Conservation (phyloP, 1,140 invertebrate genomes). For the Campoletis sonorensis region DNA sequence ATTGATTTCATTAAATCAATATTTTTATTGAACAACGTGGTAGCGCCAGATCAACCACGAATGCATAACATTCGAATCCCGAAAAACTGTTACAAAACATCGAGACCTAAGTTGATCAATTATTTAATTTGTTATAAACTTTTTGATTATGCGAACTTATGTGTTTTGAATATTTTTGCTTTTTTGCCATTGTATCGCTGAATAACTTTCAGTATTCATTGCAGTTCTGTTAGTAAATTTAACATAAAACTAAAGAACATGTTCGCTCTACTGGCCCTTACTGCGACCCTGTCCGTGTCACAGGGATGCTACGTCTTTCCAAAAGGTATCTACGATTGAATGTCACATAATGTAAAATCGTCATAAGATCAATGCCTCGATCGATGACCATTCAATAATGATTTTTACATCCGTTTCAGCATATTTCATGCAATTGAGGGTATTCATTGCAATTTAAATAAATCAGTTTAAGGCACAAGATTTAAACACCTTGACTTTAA, state of each 20-base stretch:
- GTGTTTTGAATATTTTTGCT: neutral
- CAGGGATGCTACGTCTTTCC: conserved; percentile 72
- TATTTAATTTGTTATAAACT: too few relatives aligned
- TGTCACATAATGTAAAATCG: neutral
- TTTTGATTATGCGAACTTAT: too few relatives aligned
- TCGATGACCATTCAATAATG: too few relatives aligned
- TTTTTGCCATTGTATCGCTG: neutral
- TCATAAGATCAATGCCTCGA: too few relatives aligned
- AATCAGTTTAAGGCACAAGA: too few relatives aligned
- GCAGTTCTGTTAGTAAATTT: conserved; percentile 45
- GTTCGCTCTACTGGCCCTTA: conserved; percentile 58
- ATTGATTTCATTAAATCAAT: too few relatives aligned
- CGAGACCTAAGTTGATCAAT: neutral
- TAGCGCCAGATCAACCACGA: too few relatives aligned
- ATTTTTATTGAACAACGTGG: too few relatives aligned
- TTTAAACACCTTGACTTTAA: too few relatives aligned
- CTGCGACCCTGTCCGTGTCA: conserved; percentile 56
- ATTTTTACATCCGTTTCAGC: too few relatives aligned
- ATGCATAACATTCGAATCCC: neutral
- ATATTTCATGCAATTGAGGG: too few relatives aligned
- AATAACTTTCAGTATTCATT: conserved; percentile 49
- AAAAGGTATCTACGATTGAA: conserved; percentile 63
- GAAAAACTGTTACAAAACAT: neutral
- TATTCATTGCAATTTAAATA: too few relatives aligned
- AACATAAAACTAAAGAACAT: conserved; percentile 52